Base-by-base conservation (phyloP, 1,140 invertebrate species). In the Musca domestica region DNA sequence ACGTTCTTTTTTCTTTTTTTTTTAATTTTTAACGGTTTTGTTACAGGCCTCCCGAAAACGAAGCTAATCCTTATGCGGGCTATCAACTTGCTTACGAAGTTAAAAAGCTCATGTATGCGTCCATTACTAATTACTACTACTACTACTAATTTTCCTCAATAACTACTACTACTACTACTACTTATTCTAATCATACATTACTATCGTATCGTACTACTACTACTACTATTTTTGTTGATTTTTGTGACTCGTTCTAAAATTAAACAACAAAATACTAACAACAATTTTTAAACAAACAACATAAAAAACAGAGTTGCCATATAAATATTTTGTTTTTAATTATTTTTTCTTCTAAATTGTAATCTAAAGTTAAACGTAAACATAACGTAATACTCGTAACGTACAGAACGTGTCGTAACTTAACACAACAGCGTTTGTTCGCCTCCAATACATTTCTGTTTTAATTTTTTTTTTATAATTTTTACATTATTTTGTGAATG, bases 81-180 rank as follows among this genome's bases (percentile, higher is more conserved):
- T 96, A 96, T 90, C 95, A 96, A 89, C 93, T 97, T 87, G 94
- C 94, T 88, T 97, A 96, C 89, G 95, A 97, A 95, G 95, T 97
- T 87, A 96, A 97, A 94, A 97, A 97, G 88, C 93, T 97, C 89
- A 96, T 97, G 95, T 96, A 96, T 88, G 93, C 90, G 87, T 88
- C 83, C 84, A 85, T 52, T 66, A 52, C 66, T 64, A 69, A 68
- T 48, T 68, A 25, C 17, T 65, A 54, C 51, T 49, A 54, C 51
- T 49, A 68, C 23, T 67, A 49, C 27, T 30, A 63, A 67, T 58
- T 58, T 46, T 64, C 49, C 22, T 52, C 7, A 52, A 23, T 48
- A 47, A 49, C 25, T 41, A 67, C 56, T 67, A 58, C 52, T 67
- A 67, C 41, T 67, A 54, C 51, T 67, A 49, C 65, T 52, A 67